Percentiles rank a stretch among this genome's conserved stretches.
Conservation (phyloP, 2,888 invertebrate genomes). For the Bedellia somnulentella region DNA sequence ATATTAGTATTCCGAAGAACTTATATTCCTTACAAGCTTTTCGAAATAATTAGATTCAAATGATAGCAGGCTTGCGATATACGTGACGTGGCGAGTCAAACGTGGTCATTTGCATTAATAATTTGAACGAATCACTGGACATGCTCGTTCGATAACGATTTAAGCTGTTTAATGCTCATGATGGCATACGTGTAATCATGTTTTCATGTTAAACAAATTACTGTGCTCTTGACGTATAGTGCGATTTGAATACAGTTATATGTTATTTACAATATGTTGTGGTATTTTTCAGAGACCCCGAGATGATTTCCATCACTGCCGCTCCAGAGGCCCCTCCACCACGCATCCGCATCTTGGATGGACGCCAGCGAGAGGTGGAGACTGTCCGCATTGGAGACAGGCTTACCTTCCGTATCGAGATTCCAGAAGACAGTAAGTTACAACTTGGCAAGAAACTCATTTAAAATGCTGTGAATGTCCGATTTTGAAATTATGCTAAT, state of each 20-base stretch:
- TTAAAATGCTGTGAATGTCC: slow-evolving; percentile 3
- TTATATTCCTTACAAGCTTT: too few species aligned
- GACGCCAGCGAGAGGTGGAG: slow-evolving; percentile 84
- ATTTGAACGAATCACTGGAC: slow-evolving; percentile 20
- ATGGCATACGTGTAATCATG: slow-evolving; percentile 14
- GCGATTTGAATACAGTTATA: too few species aligned
- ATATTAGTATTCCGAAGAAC: too few species aligned
- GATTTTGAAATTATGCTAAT: not conserved
- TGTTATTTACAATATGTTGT: not conserved
- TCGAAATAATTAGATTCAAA: slow-evolving; percentile 29
- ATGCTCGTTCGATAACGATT: slow-evolving; percentile 18
- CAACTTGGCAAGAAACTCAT: slow-evolving; percentile 9
- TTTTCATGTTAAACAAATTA: slow-evolving; percentile 10
- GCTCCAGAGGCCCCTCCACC: slow-evolving; percentile 94
- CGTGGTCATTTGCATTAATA: slow-evolving; percentile 16
- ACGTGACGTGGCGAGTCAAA: slow-evolving; percentile 26
- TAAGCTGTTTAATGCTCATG: slow-evolving; percentile 16
- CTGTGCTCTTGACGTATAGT: too few species aligned
- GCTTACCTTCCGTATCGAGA: slow-evolving; percentile 93
- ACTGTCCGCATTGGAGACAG: slow-evolving; percentile 94
- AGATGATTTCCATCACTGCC: slow-evolving; percentile 94
- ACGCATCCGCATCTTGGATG: slow-evolving; percentile 88
- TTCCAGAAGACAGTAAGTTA: slow-evolving; percentile 89
- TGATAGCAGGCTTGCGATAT: slow-evolving; percentile 14
- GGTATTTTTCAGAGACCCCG: slow-evolving; percentile 72